Evolutionary conservation across 2,797 vertebrate genomes (phyloP), one percentile per base, ranked within the genome.

Genomic region (Lateolabrax maculatus): DNA sequence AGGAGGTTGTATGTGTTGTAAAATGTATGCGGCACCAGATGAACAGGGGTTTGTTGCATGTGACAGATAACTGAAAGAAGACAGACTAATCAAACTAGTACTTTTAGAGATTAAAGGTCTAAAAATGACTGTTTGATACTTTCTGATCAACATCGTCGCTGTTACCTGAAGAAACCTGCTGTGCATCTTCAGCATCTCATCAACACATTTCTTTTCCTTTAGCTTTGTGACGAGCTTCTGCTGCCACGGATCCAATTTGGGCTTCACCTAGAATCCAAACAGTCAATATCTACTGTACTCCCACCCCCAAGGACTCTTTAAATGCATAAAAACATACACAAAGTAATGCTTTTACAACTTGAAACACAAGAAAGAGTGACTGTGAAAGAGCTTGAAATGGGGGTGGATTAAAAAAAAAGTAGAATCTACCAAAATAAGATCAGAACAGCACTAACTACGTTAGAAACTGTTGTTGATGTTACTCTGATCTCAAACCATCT

Each of bases 191-290:
- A 97, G 84, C 58, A 95, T 76, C 46, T 92, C 92, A 86, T 95
- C 94, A 2, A 91, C 70, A 83, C 75, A 91, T 79, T 86, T 91
- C 43, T 64, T 71, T 3, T 95, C 91, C 77, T 94, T 94, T 23
- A 96, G 86, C 87, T 95, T 95, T 23, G 88, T 88, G 64, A 94
- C 7, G 74, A 95, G 76, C 31, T 96, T 97, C 89, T 96, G 95
- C 71, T 96, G 93, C 92, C 95, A 96, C 2, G 89, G 95, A 87
- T 97, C 95, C 73, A n/a, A 82, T 87, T 90, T 94, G 75, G 95
- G 93, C 77, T 95, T 97, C 80, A 96, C 92, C 93, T 96, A 61
- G 18, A 65, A 66, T 21, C 9, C 4, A 44, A 25, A 51, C 9
- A 41, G 8, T 77, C 15, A 36, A 3, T 0, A 25, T 41, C 7